Evolutionary conservation across 2,888 invertebrate genomes (phyloP).

Genomic region (Andrena haemorrhoa): DNA sequence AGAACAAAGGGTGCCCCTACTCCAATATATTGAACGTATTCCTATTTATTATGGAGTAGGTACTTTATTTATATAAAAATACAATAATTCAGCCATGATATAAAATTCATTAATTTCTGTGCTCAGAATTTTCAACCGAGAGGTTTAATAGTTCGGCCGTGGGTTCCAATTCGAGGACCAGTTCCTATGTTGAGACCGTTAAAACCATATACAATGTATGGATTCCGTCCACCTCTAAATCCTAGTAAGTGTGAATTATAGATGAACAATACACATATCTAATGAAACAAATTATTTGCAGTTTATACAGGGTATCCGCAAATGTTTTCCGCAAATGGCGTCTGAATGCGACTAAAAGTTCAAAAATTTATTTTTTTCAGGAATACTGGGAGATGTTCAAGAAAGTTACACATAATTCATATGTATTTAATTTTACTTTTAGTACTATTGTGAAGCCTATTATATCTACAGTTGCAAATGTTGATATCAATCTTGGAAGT

Average conservation of each 20-base stretch:
- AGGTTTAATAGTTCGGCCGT: constrained; percentile 74
- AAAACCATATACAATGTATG: constrained; percentile 60
- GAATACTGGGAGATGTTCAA: no score
- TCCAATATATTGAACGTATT: constrained; percentile 65
- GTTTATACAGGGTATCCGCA: constrained; percentile 57
- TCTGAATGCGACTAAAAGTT: no score
- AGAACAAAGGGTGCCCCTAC: constrained; percentile 43
- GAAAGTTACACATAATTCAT: no score
- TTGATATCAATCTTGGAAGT: no score
- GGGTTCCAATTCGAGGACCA: constrained; percentile 71
- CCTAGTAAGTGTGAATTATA: constrained; percentile 54
- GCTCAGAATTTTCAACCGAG: constrained; percentile 69
- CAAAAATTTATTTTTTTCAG: no score
- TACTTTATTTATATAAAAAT: constrained; percentile 11
- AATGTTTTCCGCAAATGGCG: constrained; percentile 29
- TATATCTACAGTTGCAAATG: no score
- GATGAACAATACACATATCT: background rate
- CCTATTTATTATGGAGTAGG: constrained; percentile 73
- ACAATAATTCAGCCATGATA: background rate
- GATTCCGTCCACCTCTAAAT: constrained; percentile 52
- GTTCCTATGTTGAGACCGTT: constrained; percentile 64
- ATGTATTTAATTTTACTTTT: no score
- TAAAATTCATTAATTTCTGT: constrained; percentile 4
- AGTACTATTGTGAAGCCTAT: no score
- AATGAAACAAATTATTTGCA: background rate